A percentile compares a stretch with the other conserved stretches of the same genome.
Evolutionary conservation across 2,113 vertebrate genomes (phyloP).

Genomic region (Gnathonemus echidnorhynchus): DNA sequence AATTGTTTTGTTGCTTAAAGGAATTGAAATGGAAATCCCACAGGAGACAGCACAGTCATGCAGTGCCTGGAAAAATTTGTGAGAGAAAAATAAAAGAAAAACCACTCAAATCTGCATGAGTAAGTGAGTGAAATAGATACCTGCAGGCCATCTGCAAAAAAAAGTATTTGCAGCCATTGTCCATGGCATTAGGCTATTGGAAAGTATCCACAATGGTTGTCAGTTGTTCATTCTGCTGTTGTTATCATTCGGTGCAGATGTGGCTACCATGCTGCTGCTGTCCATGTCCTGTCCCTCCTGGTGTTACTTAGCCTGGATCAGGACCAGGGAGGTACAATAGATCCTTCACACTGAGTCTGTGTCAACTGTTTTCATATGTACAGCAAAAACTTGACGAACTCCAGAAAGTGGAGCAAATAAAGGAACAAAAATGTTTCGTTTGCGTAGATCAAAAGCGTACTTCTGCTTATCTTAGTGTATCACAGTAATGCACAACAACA

Average conservation of each 20-base stretch:
- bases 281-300: background rate
- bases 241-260: background rate
- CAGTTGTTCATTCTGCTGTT: background rate
- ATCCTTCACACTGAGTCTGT: background rate
- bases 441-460: background rate
- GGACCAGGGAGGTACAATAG: background rate
- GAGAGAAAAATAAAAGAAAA: background rate
- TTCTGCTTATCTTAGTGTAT: background rate
- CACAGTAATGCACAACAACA: background rate
- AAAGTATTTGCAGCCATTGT: background rate
- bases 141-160: background rate
- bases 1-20: background rate
- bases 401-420: background rate
- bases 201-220: background rate
- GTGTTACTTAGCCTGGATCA: background rate
- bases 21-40: background rate
- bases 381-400: background rate
- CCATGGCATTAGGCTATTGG: background rate
- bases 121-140: conserved; percentile 16
- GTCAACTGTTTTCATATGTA: background rate
- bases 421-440: background rate
- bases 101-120: conserved; percentile 2
- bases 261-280: background rate
- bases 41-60: background rate
- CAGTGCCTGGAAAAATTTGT: background rate